Percentiles rank a stretch among this genome's conserved stretches.
These are phyloP conservation scores for Drosophila punjabiensis DNA, from an alignment of 1,140 invertebrate species.

Conservation along the genomic window DNA sequence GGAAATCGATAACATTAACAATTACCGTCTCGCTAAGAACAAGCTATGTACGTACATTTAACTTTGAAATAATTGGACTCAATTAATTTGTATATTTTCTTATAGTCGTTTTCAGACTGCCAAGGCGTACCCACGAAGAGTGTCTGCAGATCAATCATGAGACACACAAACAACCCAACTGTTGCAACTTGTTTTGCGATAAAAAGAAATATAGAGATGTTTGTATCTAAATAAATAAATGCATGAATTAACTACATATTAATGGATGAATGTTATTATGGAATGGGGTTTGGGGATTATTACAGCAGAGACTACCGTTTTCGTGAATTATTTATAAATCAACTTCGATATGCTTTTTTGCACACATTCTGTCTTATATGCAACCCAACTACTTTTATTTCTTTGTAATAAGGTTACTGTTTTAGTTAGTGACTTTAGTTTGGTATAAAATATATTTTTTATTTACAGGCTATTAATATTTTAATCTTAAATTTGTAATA, in stretches of 20 bases:
- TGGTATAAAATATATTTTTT: too few species aligned
- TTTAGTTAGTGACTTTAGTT: too few species aligned
- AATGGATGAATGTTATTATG: background rate
- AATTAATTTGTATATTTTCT: background rate
- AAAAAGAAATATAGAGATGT: background rate
- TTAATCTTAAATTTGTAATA: too few species aligned
- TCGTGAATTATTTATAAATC: too few species aligned
- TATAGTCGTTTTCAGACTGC: constrained; percentile 18
- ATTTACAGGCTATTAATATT: too few species aligned
- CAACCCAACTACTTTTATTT: too few species aligned
- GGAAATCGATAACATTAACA: constrained; percentile 25
- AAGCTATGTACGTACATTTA: constrained; percentile 29
- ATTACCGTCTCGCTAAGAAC: background rate
- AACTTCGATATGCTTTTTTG: too few species aligned
- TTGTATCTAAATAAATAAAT: constrained; percentile 43
- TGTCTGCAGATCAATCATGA: constrained; percentile 37
- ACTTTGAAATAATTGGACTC: background rate
- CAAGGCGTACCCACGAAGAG: background rate
- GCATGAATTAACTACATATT: background rate
- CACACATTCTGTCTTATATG: too few species aligned
- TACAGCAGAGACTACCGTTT: too few species aligned
- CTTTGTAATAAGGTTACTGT: too few species aligned
- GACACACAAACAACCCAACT: constrained; percentile 24
- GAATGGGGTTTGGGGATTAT: background rate
- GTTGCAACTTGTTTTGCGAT: constrained; percentile 36